phyloP scores from a whole-genome alignment of 2,113 vertebrate species.

The Leptodactylus fuscus region DNA sequence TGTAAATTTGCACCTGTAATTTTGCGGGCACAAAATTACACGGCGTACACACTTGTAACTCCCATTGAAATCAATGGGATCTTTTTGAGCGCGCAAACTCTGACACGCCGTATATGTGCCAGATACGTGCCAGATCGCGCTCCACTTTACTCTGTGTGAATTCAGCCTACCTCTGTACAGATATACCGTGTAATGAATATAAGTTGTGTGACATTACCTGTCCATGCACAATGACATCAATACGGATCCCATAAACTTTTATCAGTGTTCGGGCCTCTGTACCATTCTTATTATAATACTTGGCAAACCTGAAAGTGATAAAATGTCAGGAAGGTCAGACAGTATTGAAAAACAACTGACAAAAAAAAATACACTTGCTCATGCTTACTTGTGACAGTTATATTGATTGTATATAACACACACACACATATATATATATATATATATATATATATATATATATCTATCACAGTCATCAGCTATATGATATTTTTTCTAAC shows the following conservation, averaged over 20 bases:
- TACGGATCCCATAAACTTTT: constrained; percentile 87
- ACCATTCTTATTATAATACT: constrained; percentile 79
- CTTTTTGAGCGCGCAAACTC: too few relatives aligned
- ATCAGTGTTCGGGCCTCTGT: constrained; percentile 80
- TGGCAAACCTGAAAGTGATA: constrained; percentile 78
- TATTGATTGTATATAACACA: not conserved
- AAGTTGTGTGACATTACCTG: constrained; percentile 71
- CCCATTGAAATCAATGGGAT: too few relatives aligned
- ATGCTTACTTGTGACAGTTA: not conserved
- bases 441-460: too few relatives aligned
- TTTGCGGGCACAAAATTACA: too few relatives aligned
- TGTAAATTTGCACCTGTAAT: too few relatives aligned
- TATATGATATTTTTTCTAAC: too few relatives aligned
- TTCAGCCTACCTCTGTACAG: not conserved
- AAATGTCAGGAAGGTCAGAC: not conserved
- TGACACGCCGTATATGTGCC: too few relatives aligned
- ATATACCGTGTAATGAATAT: not conserved
- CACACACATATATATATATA: too few relatives aligned
- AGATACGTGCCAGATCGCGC: too few relatives aligned
- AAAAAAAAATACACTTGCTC: not conserved
- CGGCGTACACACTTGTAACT: too few relatives aligned
- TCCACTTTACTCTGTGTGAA: too few relatives aligned
- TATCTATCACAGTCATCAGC: too few relatives aligned
- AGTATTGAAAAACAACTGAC: not conserved
- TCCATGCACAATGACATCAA: constrained; percentile 89